Evolutionary conservation across 2,113 vertebrate species (phyloP).

Genomic region (Tragulus kanchil): DNA sequence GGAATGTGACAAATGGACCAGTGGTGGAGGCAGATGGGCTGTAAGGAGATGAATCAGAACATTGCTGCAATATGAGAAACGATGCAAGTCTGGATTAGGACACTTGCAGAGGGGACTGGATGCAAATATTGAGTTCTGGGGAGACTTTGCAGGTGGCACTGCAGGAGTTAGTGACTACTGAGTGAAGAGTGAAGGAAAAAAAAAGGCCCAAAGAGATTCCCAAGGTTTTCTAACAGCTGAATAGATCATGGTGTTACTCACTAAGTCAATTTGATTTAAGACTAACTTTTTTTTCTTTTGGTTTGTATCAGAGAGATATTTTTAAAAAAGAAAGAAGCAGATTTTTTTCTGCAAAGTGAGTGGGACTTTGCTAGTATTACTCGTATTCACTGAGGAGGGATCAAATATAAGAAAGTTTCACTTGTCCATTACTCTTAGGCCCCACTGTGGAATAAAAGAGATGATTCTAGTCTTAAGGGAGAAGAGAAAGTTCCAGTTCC

Average conservation of each 20-base stretch:
- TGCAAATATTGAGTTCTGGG: neutral
- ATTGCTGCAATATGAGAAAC: neutral
- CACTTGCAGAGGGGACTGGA: neutral
- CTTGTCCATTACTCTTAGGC: neutral
- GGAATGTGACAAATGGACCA: neutral
- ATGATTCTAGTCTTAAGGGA: neutral
- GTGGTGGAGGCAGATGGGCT: neutral
- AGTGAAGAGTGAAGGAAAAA: neutral
- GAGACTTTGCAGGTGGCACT: neutral
- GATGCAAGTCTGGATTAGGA: neutral
- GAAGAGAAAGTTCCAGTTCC: neutral
- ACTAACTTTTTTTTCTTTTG: neutral
- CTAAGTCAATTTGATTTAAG: neutral
- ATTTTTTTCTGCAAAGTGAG: neutral
- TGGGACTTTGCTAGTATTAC: neutral
- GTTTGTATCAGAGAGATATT: neutral
- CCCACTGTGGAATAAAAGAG: neutral
- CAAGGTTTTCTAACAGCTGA: neutral
- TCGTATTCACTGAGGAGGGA: neutral
- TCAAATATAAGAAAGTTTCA: neutral
- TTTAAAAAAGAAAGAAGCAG: neutral
- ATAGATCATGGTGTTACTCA: neutral
- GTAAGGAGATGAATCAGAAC: neutral
- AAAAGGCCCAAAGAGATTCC: neutral
- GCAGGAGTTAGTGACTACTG: neutral